Evolutionary conservation across 2,888 invertebrate species (phyloP), one percentile per base, ranked within the genome.

Genomic region (Spilarctia lutea): DNA sequence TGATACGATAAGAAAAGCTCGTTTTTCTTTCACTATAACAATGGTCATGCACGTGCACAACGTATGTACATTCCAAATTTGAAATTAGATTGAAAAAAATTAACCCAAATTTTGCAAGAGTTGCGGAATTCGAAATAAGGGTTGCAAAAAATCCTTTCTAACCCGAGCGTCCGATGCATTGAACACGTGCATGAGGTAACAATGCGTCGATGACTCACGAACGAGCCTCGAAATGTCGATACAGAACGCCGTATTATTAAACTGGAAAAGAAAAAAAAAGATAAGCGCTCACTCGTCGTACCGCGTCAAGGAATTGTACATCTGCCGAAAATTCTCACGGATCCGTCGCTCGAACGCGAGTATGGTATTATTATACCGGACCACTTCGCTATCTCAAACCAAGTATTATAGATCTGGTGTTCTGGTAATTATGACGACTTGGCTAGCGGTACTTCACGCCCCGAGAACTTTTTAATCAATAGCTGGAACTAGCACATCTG

Each of bases 251-350:
- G 91, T 94, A 94, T 94, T 95, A 95, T 94, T 93, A 94, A 93
- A 90, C 84, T 88, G 79, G 83, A 87, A 89, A 85, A 87, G 87
- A 88, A 87, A 87, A 90, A 94, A 94, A 93, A 93, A 92, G 91
- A 93, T 93, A 94, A 94, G 93, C 93, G 94, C 89, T 94, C 93
- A 91, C 93, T 93, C 93, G 93, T 92, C 92, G 93, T 90, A 91
- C 92, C 91, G 92, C 92, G 92, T 93, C 94, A 94, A 95, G 94
- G 92, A 95, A 95, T 95, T 95, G 95, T 94, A 95, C 96, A 96
- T 96, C 96, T 96, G 96, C 96, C 96, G 94, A 95, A 96, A 96
- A 91, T 96, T 96, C 96, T 96, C 96, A 96, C 96, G 96, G 94
- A 89, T 93, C 91, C 90, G 89, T 88, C 88, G 87, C 76, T 79